A percentile compares a stretch with the other conserved stretches of the same genome.
These are phyloP conservation scores for Tubulanus polymorphus DNA, from an alignment of 2,888 invertebrate genomes.

Conservation along the genomic window DNA sequence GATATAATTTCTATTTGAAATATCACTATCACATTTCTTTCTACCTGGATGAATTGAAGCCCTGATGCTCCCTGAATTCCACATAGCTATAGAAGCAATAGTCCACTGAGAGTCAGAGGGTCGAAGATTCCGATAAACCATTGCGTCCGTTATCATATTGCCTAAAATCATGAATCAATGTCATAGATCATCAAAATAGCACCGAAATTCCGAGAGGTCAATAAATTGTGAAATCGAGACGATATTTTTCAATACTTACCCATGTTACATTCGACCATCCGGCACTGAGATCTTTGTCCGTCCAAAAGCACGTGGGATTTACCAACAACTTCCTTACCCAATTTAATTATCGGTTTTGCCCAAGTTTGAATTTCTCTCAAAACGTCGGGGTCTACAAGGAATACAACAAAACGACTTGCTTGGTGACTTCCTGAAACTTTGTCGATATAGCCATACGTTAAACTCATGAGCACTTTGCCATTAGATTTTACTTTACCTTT, in stretches of 20 bases:
- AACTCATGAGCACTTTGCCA: too few species aligned
- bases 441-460: too few species aligned
- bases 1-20: too few species aligned
- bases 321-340: constrained; percentile 64
- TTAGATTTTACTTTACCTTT: constrained; percentile 61
- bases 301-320: constrained; percentile 68
- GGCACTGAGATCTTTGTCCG: constrained; percentile 63
- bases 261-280: constrained; percentile 74
- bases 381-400: constrained; percentile 18
- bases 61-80: too few species aligned
- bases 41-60: too few species aligned
- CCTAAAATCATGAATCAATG: too few species aligned
- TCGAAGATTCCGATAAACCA: constrained; percentile 41
- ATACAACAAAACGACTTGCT: neutral
- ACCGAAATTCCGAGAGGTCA: too few species aligned
- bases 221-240: too few species aligned
- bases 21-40: too few species aligned
- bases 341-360: constrained; percentile 62
- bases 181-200: too few species aligned
- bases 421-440: neutral
- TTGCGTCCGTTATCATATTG: constrained; percentile 71
- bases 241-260: too few species aligned
- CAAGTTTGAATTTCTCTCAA: constrained; percentile 12
- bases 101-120: constrained; percentile 62
- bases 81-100: constrained; percentile 70